Base-by-base conservation (phyloP, 2,888 invertebrate species). In the Cheilosia scutellata region DNA sequence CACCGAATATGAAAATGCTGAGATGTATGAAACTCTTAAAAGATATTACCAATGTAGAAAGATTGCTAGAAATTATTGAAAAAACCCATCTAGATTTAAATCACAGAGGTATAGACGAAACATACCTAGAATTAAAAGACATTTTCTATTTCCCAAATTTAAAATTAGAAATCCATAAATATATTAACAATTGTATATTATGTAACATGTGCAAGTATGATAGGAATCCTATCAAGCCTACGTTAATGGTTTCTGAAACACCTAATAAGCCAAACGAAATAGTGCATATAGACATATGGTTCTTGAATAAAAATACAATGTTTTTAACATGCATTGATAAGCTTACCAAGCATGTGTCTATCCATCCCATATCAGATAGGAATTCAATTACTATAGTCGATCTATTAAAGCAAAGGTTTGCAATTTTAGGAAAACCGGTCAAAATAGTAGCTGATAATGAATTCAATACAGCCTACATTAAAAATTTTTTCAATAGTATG, bases 151-250 rank as follows among this genome's bases (percentile, higher is more conserved):
- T 16, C 29, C 79, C 68, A 13, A 80, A 77, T 47, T 25, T 80
- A 6, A 63, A 53, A 20, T 13, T 11, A 33, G 68, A 74, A 68
- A 68, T 72, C 11, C 72, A 76, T 27, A 63, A 75, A 62, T 58
- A 49, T 58, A 58, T 82, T 25, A 87, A 82, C 47, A 87, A 87
- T 25, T 87, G 82, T 31, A 40, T 62, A n/a, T 55, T 83, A 44
- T 83, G 77, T 25, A 83, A 72, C 4, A 49, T 55, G 53, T 25
- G 27, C 27, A 53, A 53, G 11, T 27, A 53, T 11, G 53, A 53
- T 11, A 13, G 53, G 5, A 62, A 66, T 11, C 79, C 82, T 20
- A 57, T 80, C 11, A 70, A 55, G 75, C 57, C 47, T 0, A 62
- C 42, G 37, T 75, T 84, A n/a, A 70, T 63, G 44, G n/a, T 66